phyloP scores from a whole-genome alignment of 1,140 invertebrate genomes.

The Drosophila varians region DNA sequence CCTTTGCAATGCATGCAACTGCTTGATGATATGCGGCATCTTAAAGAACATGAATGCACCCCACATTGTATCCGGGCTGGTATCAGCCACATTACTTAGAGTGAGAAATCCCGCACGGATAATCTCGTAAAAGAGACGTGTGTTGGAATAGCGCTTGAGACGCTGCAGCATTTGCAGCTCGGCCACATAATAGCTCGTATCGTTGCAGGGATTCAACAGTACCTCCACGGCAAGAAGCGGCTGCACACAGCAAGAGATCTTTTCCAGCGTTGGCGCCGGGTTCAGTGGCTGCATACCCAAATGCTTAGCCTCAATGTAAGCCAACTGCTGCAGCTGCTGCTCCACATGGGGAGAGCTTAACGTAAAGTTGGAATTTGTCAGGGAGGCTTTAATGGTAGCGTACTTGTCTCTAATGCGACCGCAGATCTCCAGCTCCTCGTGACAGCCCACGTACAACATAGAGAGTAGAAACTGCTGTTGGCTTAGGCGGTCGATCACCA shows the following conservation, averaged over 20 bases:
- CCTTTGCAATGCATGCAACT: constrained; percentile 86
- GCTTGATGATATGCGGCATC: constrained; percentile 91
- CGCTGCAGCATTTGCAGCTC: constrained; percentile 93
- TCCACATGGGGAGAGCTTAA: constrained; percentile 45
- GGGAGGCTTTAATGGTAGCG: constrained; percentile 65
- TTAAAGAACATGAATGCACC: constrained; percentile 96
- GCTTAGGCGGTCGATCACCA: constrained; percentile 88
- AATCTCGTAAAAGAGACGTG: constrained; percentile 93
- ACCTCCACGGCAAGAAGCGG: constrained; percentile 90
- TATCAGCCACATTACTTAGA: constrained; percentile 89
- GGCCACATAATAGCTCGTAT: constrained; percentile 90
- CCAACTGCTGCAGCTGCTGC: constrained; percentile 72
- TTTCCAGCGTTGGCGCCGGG: constrained; percentile 84
- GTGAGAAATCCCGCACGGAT: constrained; percentile 94
- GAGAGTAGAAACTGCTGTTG: constrained; percentile 90
- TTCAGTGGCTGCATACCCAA: constrained; percentile 66
- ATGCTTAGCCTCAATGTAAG: constrained; percentile 72
- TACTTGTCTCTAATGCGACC: constrained; percentile 65
- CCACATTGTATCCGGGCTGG: constrained; percentile 92
- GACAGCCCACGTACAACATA: constrained; percentile 91
- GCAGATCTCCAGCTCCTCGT: constrained; percentile 86
- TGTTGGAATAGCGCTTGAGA: constrained; percentile 89
- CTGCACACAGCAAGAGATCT: constrained; percentile 90
- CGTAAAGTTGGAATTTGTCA: constrained; percentile 70
- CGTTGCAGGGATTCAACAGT: constrained; percentile 89